These are phyloP conservation scores for Agrotis ipsilon DNA, from an alignment of 2,888 invertebrate genomes.

Conservation along the genomic window DNA sequence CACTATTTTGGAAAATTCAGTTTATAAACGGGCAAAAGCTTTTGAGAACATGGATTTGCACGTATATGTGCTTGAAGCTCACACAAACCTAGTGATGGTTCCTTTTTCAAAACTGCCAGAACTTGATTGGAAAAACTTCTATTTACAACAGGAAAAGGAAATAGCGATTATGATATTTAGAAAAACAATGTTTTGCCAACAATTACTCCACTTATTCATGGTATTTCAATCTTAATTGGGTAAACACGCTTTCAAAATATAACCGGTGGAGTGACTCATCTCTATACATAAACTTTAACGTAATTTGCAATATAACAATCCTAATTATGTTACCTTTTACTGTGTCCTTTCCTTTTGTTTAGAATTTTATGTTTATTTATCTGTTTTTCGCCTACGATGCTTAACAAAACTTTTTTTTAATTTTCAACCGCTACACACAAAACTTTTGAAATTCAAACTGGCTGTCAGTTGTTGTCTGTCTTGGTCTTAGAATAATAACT, in stretches of 20 bases:
- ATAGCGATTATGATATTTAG: too few relatives aligned
- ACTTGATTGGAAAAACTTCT: not conserved
- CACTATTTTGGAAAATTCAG: not conserved
- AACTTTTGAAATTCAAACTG: slow-evolving; percentile 48
- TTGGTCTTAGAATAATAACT: too few relatives aligned
- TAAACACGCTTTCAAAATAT: slow-evolving; percentile 43
- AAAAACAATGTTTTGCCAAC: not conserved
- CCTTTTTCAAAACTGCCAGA: not conserved
- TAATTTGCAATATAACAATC: not conserved
- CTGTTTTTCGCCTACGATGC: not conserved
- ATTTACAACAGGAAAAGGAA: not conserved
- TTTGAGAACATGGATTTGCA: not conserved
- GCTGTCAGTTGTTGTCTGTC: slow-evolving; percentile 13
- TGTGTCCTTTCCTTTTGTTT: not conserved
- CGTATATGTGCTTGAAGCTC: not conserved
- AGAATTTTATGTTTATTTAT: not conserved
- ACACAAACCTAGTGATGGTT: not conserved
- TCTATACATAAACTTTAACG: not conserved
- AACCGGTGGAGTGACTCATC: slow-evolving; percentile 53
- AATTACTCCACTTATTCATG: not conserved
- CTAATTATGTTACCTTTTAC: slow-evolving; percentile 28
- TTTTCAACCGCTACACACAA: slow-evolving; percentile 27
- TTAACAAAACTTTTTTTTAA: not conserved
- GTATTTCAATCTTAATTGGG: not conserved
- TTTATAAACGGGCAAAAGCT: not conserved